phyloP scores from a whole-genome alignment of 2,797 vertebrate genomes.

The Morelia viridis region DNA sequence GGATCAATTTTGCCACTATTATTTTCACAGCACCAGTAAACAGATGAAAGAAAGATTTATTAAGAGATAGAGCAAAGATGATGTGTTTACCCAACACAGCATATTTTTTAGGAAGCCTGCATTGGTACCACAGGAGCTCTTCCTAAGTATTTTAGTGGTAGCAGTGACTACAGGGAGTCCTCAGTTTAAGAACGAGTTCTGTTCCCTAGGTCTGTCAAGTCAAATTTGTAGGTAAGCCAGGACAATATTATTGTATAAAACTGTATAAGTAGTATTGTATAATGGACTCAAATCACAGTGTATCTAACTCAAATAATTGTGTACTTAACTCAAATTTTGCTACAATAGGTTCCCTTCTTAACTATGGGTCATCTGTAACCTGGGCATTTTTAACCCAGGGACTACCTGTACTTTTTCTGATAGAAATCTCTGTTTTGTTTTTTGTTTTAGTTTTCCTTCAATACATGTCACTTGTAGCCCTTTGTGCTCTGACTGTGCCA shows the following conservation, averaged over 20 bases:
- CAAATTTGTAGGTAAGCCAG: too few species aligned
- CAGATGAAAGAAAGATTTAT: background rate
- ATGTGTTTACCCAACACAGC: background rate
- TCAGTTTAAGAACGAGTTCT: too few species aligned
- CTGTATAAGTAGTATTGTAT: too few species aligned
- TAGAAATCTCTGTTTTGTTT: background rate
- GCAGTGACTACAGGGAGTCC: too few species aligned
- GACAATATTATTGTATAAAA: too few species aligned
- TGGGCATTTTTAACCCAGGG: too few species aligned
- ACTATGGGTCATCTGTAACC: too few species aligned
- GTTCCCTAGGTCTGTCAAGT: too few species aligned
- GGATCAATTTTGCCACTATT: conserved; percentile 12
- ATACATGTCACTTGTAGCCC: background rate
- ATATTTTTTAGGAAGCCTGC: background rate
- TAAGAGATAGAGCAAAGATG: background rate
- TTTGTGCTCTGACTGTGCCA: background rate
- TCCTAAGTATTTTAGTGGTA: background rate
- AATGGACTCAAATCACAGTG: too few species aligned
- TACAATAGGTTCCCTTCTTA: too few species aligned
- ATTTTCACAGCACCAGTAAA: background rate
- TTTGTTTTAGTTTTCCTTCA: background rate
- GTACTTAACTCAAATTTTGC: too few species aligned
- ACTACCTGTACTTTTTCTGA: background rate
- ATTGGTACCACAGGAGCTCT: background rate
- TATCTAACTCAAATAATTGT: too few species aligned